Conservation (phyloP, 2,888 invertebrate genomes). For the Spicauda simplicius region DNA sequence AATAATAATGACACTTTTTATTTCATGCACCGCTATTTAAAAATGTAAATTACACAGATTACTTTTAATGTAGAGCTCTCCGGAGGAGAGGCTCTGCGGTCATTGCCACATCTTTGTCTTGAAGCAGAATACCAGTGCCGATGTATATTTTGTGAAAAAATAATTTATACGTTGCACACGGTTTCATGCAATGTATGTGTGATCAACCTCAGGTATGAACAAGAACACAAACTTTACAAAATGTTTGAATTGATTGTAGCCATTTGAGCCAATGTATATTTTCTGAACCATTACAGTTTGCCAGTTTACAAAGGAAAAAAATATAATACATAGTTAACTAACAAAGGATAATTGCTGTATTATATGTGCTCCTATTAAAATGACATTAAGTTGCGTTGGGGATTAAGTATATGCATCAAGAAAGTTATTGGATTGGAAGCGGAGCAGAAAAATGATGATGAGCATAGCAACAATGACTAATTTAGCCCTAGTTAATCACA, state of each 20-base stretch:
- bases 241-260: too few species aligned
- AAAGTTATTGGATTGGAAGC: not conserved
- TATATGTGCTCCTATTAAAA: not conserved
- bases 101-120: too few species aligned
- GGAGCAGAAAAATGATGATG: not conserved
- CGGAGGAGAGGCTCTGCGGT: too few species aligned
- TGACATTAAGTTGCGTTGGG: not conserved
- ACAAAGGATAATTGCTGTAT: not conserved
- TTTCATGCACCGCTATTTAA: not conserved
- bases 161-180: not conserved
- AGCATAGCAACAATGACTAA: not conserved
- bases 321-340: not conserved
- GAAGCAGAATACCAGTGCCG: too few species aligned
- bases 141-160: not conserved
- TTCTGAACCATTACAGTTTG: too few species aligned
- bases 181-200: not conserved
- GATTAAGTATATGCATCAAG: not conserved
- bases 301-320: too few species aligned
- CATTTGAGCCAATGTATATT: too few species aligned
- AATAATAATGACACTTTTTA: slow-evolving; percentile 23
- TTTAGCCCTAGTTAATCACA: not conserved
- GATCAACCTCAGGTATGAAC: too few species aligned
- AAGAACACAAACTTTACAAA: too few species aligned
- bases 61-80: not conserved
- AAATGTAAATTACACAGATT: not conserved